Evolutionary conservation across 2,113 vertebrate species (phyloP), one percentile per base, ranked within the genome.

Genomic region (Nesoenas mayeri): DNA sequence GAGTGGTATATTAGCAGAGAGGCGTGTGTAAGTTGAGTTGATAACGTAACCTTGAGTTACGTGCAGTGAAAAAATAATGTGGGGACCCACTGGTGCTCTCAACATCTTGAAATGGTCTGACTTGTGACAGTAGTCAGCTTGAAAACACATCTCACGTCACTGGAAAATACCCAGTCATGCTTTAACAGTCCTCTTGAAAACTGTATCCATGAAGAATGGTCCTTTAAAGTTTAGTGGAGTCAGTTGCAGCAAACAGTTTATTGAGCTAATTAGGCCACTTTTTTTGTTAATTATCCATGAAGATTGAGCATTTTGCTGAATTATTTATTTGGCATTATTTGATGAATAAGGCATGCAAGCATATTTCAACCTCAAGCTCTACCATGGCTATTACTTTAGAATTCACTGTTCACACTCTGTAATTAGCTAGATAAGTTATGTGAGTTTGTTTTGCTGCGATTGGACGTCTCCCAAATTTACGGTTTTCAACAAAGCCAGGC

Each of bases 281-380:
- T 86, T 91, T 34, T 53, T 81, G 66, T 91, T 95, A 91, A 42
- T 83, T 93, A 69, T 84, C 69, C 53, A 19, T 51, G 36, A 81
- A 88, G 34, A 85, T 1, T 24, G 77, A 91, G 54, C 48, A 26
- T 92, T 93, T 96, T 50, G 14, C 12, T 2, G 5, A 84, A 72
- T 87, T 84, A 81, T 89, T 92, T 96, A 79, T 93, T 93, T 87
- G 65, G 44, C 83, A 79, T 91, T 87, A 87, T 93, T 93, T 91
- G 88, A 88, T 81, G 53, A 95, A 32, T 60, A 81, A 31, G 25
- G 7, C 2, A 2, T 86, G 57, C 79, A 74, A 89, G n/a, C 1
- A 0, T 65, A 80, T 88, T 92, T 84, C 72, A 93, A 60, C 34
- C 56, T 90, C 38, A 10, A 91, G 75, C 86, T 71, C 65, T 92